phyloP scores from a whole-genome alignment of 2,797 vertebrate species.

The Arrhamphus sclerolepis region DNA sequence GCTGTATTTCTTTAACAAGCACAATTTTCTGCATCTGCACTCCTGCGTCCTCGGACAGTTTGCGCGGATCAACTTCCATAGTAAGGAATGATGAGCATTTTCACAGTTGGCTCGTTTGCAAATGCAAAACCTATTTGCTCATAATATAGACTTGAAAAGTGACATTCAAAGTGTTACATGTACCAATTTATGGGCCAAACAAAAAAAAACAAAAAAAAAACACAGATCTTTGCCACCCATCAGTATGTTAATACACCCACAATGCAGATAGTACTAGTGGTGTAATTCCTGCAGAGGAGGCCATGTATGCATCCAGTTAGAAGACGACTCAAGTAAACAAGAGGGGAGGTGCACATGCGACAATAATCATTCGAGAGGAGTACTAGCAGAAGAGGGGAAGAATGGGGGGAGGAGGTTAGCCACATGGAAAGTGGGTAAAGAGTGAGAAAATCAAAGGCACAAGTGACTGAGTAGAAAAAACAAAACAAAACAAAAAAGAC shows the following conservation, averaged over 20 bases:
- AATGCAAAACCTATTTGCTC: conserved; percentile 2
- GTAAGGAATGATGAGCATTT: conserved; percentile 20
- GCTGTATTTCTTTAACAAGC: too few relatives aligned
- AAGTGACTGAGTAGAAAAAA: conserved; percentile 47
- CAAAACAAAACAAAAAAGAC: neutral
- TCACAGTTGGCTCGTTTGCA: conserved; percentile 12
- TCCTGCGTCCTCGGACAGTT: conserved; percentile 11
- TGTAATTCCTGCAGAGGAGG: conserved; percentile 13
- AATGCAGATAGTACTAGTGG: conserved; percentile 11
- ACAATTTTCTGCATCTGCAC: too few relatives aligned
- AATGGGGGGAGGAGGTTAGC: too few relatives aligned
- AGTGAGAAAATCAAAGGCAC: conserved; percentile 65
- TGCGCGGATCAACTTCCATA: conserved; percentile 8
- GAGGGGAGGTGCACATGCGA: conserved; percentile 38
- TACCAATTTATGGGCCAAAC: neutral
- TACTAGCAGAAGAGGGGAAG: conserved; percentile 14
- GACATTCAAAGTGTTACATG: conserved; percentile 28
- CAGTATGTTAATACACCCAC: conserved; percentile 8
- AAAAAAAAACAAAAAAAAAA: conserved; percentile 9
- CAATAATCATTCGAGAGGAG: conserved; percentile 25
- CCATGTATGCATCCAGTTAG: conserved; percentile 5
- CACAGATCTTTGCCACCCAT: conserved; percentile 1
- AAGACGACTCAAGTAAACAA: conserved; percentile 7
- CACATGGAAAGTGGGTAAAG: neutral
- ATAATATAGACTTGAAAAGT: conserved; percentile 2